Percentiles rank a stretch among this genome's conserved stretches.
Conservation (phyloP, 2,888 invertebrate genomes). For the Parnassius mnemosyne region DNA sequence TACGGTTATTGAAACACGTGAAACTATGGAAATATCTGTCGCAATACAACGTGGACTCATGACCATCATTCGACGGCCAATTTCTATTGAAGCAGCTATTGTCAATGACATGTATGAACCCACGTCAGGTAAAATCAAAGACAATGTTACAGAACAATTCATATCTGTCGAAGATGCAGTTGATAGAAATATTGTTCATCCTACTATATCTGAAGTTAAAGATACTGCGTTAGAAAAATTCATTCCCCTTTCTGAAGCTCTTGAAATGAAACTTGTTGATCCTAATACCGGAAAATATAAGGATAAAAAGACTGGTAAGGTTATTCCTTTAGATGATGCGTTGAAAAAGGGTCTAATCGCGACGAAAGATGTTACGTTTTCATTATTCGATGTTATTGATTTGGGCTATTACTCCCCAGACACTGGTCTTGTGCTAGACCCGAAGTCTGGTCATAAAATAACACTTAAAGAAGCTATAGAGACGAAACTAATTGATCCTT, state of each 20-base stretch:
- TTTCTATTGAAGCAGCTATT: conserved; percentile 89
- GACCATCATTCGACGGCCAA: conserved; percentile 84
- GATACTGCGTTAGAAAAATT: conserved; percentile 87
- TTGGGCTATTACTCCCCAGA: conserved; percentile 88
- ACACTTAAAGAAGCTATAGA: conserved; percentile 88
- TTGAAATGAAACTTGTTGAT: conserved; percentile 84
- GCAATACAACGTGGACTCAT: conserved; percentile 87
- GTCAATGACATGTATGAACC: conserved; percentile 85
- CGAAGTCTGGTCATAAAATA: conserved; percentile 86
- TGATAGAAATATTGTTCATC: conserved; percentile 88
- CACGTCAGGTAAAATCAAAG: conserved; percentile 85
- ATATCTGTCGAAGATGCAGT: conserved; percentile 89
- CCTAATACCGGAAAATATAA: conserved; percentile 86
- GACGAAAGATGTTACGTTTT: conserved; percentile 85
- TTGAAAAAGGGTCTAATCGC: conserved; percentile 85
- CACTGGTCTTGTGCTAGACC: conserved; percentile 88
- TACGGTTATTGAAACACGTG: conserved; percentile 84
- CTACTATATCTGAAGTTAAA: conserved; percentile 89
- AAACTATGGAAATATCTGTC: conserved; percentile 84
- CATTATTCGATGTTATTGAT: conserved; percentile 86
- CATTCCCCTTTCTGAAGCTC: conserved; percentile 87
- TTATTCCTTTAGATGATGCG: conserved; percentile 86
- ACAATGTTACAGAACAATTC: conserved; percentile 85
- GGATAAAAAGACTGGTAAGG: conserved; percentile 85
- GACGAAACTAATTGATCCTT: conserved; percentile 85